phyloP scores from a whole-genome alignment of 2,797 vertebrate species.

The Aplochiton taeniatus region DNA sequence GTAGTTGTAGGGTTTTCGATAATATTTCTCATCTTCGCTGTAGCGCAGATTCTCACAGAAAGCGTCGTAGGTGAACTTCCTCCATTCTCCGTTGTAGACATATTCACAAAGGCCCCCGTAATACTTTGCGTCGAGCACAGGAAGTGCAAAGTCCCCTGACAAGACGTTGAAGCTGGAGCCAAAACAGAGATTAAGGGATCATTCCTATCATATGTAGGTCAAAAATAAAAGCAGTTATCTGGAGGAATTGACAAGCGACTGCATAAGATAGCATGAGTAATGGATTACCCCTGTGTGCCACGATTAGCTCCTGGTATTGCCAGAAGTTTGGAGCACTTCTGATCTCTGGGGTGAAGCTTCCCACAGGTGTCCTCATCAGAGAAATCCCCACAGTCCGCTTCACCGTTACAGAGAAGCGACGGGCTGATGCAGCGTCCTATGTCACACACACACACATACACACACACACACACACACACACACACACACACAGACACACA shows the following conservation, averaged over 20 bases:
- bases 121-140: constrained; percentile 78
- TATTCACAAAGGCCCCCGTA: constrained; percentile 87
- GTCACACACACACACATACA: constrained; percentile 19
- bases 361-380: constrained; percentile 84
- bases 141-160: constrained; percentile 68
- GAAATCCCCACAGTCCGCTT: constrained; percentile 80
- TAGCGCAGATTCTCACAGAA: constrained; percentile 86
- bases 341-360: constrained; percentile 44
- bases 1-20: constrained; percentile 90
- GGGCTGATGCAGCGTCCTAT: constrained; percentile 87
- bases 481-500: constrained; percentile 1
- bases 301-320: constrained; percentile 81
- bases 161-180: constrained; percentile 82
- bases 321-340: constrained; percentile 76
- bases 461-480: neutral
- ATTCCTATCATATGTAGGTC: neutral
- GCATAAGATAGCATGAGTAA: too few relatives aligned
- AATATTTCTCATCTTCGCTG: constrained; percentile 88
- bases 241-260: neutral
- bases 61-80: constrained; percentile 82
- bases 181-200: neutral
- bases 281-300: constrained; percentile 79
- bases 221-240: neutral
- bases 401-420: constrained; percentile 85
- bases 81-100: constrained; percentile 94